A percentile compares a stretch with the other conserved stretches of the same genome.
Conservation (phyloP, 2,888 invertebrate species). For the Lithophane ornitopus region DNA sequence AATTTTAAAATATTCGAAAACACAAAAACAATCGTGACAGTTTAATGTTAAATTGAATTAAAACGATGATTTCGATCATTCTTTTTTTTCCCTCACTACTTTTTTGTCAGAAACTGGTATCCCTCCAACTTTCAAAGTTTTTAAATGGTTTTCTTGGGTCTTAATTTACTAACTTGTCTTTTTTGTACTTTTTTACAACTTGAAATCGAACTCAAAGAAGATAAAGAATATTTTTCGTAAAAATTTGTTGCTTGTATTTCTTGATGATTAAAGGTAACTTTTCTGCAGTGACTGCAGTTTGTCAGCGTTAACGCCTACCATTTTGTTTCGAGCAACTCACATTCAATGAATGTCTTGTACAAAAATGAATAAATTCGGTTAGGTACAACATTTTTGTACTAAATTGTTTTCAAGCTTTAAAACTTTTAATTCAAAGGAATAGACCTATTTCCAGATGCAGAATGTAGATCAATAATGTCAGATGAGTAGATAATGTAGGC, state of each 20-base stretch:
- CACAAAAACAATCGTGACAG: not conserved
- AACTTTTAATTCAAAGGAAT: not conserved
- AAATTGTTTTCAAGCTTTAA: not conserved
- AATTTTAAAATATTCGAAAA: not conserved
- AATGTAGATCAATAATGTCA: not conserved
- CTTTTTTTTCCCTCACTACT: not conserved
- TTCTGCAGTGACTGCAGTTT: no score
- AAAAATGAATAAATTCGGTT: not conserved
- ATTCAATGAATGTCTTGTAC: not conserved
- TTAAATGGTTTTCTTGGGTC: no score
- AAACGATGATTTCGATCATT: not conserved
- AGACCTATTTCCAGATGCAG: no score
- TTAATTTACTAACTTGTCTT: not conserved
- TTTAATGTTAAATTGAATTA: not conserved
- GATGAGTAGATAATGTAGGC: not conserved
- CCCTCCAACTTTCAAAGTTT: not conserved
- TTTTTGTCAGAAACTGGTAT: not conserved
- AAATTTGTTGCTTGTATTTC: not conserved
- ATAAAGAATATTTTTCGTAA: not conserved
- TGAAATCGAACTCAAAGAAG: not conserved
- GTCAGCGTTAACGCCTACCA: slow-evolving; percentile 2
- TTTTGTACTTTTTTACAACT: not conserved
- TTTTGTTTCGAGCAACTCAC: slow-evolving; percentile 25
- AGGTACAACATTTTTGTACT: not conserved
- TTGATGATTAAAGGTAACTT: no score